A percentile compares a stretch with the other conserved stretches of the same genome.
Conservation (phyloP, 2,888 invertebrate species). For the Nephrocerus scutellatus region DNA sequence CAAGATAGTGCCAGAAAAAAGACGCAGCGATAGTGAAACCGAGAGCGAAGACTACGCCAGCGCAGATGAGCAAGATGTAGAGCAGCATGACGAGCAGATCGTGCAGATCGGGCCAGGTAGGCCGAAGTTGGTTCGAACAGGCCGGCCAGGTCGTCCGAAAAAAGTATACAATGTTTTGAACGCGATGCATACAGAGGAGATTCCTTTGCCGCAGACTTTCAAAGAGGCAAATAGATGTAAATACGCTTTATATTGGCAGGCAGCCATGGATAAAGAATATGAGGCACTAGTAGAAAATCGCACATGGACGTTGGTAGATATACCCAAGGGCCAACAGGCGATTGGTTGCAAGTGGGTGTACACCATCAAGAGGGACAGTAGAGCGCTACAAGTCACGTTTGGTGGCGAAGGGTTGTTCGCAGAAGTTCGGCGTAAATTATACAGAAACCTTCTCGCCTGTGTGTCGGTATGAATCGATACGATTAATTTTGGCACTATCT, state of each 20-base stretch:
- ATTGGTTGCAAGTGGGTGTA: slow-evolving; percentile 14
- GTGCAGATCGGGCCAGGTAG: slow-evolving; percentile 5
- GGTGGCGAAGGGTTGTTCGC: slow-evolving; percentile 5
- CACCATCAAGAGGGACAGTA: slow-evolving; percentile 1
- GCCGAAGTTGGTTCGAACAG: slow-evolving; percentile 8
- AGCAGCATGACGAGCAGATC: too few species aligned
- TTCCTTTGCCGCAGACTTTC: neutral
- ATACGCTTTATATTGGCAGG: slow-evolving; percentile 8
- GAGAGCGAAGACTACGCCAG: neutral
- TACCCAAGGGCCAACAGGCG: neutral
- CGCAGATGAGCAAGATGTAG: too few species aligned
- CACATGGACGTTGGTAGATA: neutral
- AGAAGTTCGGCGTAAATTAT: slow-evolving; percentile 3
- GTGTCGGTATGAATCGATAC: slow-evolving; percentile 5
- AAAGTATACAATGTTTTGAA: neutral
- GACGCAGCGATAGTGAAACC: neutral
- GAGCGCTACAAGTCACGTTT: slow-evolving; percentile 3
- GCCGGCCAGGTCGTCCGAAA: slow-evolving; percentile 9
- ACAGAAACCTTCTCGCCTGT: slow-evolving; percentile 11
- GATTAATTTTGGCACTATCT: slow-evolving; percentile 6
- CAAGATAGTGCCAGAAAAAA: slow-evolving; percentile 1
- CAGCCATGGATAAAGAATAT: slow-evolving; percentile 18
- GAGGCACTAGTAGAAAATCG: slow-evolving; percentile 8
- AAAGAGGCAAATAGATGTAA: slow-evolving; percentile 6
- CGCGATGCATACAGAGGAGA: slow-evolving; percentile 1